Evolutionary conservation across 1,140 invertebrate genomes (phyloP).

Genomic region (Nasonia vitripennis): DNA sequence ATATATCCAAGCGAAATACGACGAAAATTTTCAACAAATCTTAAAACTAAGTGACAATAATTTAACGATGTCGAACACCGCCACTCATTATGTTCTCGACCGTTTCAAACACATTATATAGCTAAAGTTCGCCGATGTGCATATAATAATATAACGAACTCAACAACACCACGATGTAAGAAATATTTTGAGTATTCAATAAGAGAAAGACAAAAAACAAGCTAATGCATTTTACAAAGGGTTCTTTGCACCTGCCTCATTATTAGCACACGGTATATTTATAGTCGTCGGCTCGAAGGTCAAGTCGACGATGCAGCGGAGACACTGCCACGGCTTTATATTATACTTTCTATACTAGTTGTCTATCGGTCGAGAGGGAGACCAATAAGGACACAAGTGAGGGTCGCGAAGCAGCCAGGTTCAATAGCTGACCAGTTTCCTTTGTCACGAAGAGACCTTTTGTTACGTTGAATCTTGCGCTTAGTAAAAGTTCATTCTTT

Average conservation of each 20-base stretch:
- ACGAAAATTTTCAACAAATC: not conserved
- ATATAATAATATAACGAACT: not conserved
- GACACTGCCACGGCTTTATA: not conserved
- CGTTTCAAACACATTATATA: not conserved
- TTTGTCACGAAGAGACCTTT: not conserved
- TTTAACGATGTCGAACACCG: slow-evolving; percentile 16
- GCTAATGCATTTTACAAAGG: not conserved
- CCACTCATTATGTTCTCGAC: not conserved
- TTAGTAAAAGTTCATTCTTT: not conserved
- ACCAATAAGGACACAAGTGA: not conserved
- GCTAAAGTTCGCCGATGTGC: slow-evolving; percentile 1
- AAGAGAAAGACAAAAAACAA: slow-evolving; percentile 4
- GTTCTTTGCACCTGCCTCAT: not conserved
- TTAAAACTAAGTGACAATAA: slow-evolving; percentile 23
- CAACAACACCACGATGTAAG: not conserved
- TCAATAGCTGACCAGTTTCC: not conserved
- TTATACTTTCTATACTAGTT: not conserved
- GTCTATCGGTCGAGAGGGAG: not conserved
- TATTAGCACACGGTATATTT: not conserved
- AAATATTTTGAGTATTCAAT: slow-evolving; percentile 33
- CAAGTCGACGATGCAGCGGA: not conserved
- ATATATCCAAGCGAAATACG: not conserved
- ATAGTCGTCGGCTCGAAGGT: not conserved
- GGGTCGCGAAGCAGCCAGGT: not conserved
- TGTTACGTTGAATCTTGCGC: not conserved